Conservation (phyloP, 2,888 invertebrate genomes). For the Caenorhabditis wallacei region DNA sequence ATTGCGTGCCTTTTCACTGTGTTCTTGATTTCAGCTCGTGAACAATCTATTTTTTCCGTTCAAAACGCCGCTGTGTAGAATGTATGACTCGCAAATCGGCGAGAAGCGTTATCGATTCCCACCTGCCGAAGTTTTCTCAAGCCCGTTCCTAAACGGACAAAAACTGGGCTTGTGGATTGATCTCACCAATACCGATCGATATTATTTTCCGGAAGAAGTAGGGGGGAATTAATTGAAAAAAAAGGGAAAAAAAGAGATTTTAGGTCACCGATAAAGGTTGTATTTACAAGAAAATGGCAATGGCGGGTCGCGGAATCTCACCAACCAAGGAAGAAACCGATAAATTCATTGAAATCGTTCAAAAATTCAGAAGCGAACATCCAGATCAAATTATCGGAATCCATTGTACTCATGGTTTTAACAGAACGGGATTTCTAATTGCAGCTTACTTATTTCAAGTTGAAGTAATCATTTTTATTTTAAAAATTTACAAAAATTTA, state of each 20-base stretch:
- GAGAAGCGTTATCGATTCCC: constrained; percentile 89
- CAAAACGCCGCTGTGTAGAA: constrained; percentile 92
- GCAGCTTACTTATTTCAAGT: constrained; percentile 93
- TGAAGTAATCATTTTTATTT: constrained; percentile 51
- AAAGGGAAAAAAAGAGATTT: constrained; percentile 2
- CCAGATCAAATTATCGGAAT: constrained; percentile 86
- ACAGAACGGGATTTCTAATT: constrained; percentile 96
- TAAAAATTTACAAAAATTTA: constrained; percentile 3
- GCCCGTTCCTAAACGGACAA: constrained; percentile 82
- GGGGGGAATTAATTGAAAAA: not conserved
- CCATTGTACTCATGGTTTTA: constrained; percentile 99
- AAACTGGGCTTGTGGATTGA: constrained; percentile 97
- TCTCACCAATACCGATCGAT: constrained; percentile 94
- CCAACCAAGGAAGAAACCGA: constrained; percentile 91
- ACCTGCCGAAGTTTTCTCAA: constrained; percentile 90
- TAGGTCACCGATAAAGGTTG: constrained; percentile 83
- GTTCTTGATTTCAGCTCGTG: constrained; percentile 69
- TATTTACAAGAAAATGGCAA: constrained; percentile 88
- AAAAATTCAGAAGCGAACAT: constrained; percentile 85
- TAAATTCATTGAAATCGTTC: constrained; percentile 92
- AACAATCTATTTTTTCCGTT: constrained; percentile 93
- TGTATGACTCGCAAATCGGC: constrained; percentile 92
- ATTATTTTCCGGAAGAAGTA: constrained; percentile 92
- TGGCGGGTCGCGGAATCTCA: constrained; percentile 90
- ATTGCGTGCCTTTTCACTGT: constrained; percentile 5